Conservation (phyloP, 1,140 invertebrate genomes). For the Augochlora pura region DNA sequence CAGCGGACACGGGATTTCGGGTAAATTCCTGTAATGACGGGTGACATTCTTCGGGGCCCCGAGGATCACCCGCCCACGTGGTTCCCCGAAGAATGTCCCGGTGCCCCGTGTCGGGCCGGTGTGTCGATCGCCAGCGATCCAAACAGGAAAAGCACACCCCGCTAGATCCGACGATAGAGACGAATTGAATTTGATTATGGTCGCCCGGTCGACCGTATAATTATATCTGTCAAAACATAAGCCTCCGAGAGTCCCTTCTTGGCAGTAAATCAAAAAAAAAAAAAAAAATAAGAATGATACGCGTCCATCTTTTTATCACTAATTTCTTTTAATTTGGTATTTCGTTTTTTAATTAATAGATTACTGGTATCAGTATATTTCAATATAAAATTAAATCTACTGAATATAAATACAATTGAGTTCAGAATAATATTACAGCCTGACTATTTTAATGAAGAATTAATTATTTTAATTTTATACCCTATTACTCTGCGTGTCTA, state of each 20-base stretch:
- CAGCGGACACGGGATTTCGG: constrained; percentile 64
- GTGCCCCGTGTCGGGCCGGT: not conserved
- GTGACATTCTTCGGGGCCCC: constrained; percentile 58
- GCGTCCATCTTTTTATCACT: too few relatives aligned
- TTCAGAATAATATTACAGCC: too few relatives aligned
- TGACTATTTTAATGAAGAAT: too few relatives aligned
- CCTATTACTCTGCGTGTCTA: not conserved
- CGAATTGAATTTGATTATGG: constrained; percentile 71
- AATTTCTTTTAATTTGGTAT: too few relatives aligned
- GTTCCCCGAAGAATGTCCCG: constrained; percentile 14
- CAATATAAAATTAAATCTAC: too few relatives aligned
- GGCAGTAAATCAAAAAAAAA: too few relatives aligned
- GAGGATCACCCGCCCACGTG: constrained; percentile 60
- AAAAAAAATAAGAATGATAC: too few relatives aligned
- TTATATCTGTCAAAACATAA: constrained; percentile 70
- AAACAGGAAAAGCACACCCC: not conserved
- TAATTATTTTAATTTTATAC: too few relatives aligned
- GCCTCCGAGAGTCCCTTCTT: constrained; percentile 25
- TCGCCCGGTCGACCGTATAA: constrained; percentile 58
- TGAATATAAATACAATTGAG: too few relatives aligned
- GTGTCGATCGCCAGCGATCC: constrained; percentile 23
- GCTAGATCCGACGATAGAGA: constrained; percentile 62
- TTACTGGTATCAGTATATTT: too few relatives aligned
- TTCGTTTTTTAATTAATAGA: too few relatives aligned
- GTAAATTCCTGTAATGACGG: constrained; percentile 65